Percentiles rank a stretch among this genome's conserved stretches.
phyloP scores from a whole-genome alignment of 1,140 invertebrate genomes.

The Brachionus paranguensis region DNA sequence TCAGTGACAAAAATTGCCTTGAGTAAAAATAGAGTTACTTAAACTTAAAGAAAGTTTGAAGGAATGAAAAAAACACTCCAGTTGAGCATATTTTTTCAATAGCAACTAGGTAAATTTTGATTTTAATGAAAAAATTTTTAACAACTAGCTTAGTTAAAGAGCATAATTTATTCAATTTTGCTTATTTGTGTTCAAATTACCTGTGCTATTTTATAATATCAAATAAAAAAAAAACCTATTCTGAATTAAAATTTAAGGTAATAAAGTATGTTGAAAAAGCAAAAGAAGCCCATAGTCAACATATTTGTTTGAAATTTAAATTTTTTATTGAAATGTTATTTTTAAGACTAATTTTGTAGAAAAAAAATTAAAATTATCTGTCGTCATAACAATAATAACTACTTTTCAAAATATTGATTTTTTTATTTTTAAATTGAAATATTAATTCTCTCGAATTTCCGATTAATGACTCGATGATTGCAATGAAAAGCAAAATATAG shows the following conservation, averaged over 20 bases:
- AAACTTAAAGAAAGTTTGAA: neutral
- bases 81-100: neutral
- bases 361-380: conserved; percentile 17
- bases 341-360: neutral
- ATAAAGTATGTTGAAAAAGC: neutral
- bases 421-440: neutral
- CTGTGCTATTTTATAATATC: neutral
- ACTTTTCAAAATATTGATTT: neutral
- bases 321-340: neutral
- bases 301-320: neutral
- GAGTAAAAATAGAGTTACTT: neutral
- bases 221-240: neutral
- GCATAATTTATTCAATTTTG: neutral
- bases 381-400: conserved; percentile 15
- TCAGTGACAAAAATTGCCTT: neutral
- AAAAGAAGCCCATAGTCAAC: neutral
- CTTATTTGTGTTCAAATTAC: neutral
- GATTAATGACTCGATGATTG: conserved; percentile 1
- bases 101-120: neutral
- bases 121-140: neutral
- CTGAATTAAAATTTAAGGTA: neutral
- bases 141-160: neutral
- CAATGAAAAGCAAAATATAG: neutral
- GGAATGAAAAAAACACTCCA: neutral
- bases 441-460: conserved; percentile 15